These are phyloP conservation scores for Enteromius anoplus DNA, from an alignment of 2,797 vertebrate genomes.

Conservation along the genomic window DNA sequence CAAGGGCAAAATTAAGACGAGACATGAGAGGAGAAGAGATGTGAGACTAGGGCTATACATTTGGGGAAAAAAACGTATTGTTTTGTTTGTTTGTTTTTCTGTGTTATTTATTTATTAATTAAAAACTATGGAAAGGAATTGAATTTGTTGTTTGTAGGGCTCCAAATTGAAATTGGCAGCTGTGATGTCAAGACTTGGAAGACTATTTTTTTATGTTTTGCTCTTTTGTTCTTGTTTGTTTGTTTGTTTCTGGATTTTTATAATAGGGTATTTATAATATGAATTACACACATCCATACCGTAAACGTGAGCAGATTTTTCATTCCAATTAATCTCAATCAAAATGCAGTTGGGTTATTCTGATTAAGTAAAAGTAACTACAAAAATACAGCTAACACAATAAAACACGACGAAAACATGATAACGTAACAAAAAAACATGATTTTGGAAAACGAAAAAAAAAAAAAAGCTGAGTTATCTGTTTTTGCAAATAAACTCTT, in stretches of 20 bases:
- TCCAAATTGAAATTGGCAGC: neutral
- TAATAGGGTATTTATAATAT: neutral
- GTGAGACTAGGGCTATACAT: neutral
- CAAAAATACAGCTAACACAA: too few species aligned
- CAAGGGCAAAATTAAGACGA: neutral
- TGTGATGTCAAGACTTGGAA: neutral
- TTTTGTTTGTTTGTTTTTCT: neutral
- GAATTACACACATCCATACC: neutral
- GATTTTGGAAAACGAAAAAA: too few species aligned
- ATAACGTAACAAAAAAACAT: too few species aligned
- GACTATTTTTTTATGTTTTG: neutral
- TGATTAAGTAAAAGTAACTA: too few species aligned
- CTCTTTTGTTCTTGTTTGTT: too few species aligned
- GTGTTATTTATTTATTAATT: neutral
- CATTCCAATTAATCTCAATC: too few species aligned
- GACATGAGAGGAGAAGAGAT: neutral
- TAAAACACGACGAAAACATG: too few species aligned
- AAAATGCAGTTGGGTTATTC: too few species aligned
- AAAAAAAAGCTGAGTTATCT: too few species aligned
- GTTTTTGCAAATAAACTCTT: too few species aligned
- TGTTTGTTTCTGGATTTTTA: neutral
- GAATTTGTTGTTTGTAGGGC: neutral
- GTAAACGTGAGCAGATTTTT: too few species aligned
- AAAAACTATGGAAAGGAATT: too few species aligned
- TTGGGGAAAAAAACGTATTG: neutral